Base-by-base conservation (phyloP, 2,888 invertebrate genomes). In the Eudemis profundana region DNA sequence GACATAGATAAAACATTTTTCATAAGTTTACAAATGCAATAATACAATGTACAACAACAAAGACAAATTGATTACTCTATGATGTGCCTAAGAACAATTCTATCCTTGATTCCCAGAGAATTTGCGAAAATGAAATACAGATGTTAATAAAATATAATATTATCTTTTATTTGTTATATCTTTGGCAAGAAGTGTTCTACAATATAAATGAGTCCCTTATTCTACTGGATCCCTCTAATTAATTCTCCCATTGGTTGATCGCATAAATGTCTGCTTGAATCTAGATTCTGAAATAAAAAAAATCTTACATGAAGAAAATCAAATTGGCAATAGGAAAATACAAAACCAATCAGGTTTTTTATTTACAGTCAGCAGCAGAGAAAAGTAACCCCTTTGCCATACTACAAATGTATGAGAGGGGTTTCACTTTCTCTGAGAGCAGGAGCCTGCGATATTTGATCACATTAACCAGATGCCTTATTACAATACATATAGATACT, bases 1-100 rank as follows among this genome's bases (percentile, higher is more conserved):
- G 96, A 77, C 96, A 97, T 87, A 94, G 97, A 91, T 97, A 94
- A 93, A 79, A 63, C 42, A 33, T 54, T 49, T 19, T 60, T 23
- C 4, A 49, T 5, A 5, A 17, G 23, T 61, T 46, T 49, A 12
- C 4, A 38, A 64, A 47, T 36, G 50, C 44, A 44, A 50, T 57
- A 51, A 59, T 46, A 53, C 51, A 29, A 51, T 63, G n/a, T 57
- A 44, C 8, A 65, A 65, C 42, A 27, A 7, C 19, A 50, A 46
- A 14, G 10, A 19, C 2, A 47, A 46, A 29, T 14, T 27, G 17
- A 40, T 27, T 14, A 50, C 19, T 40, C 23, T n/a, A 62, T 29
- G 27, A 51, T 63, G 67, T 59, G 47, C 63, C 40, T 59, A 49
- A 42, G 33, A 17, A 38, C 51, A 44, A 49, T 46, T 15, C 23